Percentiles rank a stretch among this genome's conserved stretches.
phyloP scores from a whole-genome alignment of 2,113 vertebrate genomes.

The Dasyurus viverrinus region DNA sequence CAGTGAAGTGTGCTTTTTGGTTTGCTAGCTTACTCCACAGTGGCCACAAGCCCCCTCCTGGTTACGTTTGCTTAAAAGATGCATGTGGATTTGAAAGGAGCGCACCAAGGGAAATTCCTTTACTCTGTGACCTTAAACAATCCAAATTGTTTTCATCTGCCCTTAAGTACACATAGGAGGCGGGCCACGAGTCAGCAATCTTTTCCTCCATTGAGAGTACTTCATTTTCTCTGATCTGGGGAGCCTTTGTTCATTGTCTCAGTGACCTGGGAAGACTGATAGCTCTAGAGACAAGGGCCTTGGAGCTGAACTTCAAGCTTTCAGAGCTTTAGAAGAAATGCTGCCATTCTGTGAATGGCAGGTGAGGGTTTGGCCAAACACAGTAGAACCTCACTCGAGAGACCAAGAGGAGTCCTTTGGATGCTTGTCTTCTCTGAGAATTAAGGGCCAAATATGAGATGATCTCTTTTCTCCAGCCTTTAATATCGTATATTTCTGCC shows the following conservation, averaged over 20 bases:
- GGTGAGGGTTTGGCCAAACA: background rate
- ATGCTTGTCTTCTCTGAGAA: background rate
- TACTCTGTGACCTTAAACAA: constrained; percentile 41
- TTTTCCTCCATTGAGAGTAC: constrained; percentile 27
- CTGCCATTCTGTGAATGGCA: background rate
- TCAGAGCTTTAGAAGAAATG: background rate
- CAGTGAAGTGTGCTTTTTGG: background rate
- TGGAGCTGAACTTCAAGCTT: background rate
- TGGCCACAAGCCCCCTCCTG: background rate
- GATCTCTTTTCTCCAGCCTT: background rate
- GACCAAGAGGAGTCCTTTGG: background rate
- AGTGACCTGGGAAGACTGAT: constrained; percentile 39
- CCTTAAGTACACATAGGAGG: background rate
- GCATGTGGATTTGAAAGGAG: constrained; percentile 14
- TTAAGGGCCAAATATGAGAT: background rate
- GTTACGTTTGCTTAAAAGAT: background rate
- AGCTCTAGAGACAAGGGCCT: constrained; percentile 7
- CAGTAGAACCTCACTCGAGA: background rate
- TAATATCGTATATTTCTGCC: background rate
- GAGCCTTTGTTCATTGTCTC: constrained; percentile 18
- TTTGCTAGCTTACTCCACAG: constrained; percentile 22
- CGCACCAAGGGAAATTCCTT: constrained; percentile 26
- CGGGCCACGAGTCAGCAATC: background rate
- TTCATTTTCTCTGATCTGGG: constrained; percentile 29
- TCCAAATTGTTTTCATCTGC: constrained; percentile 40